Evolutionary conservation across 2,888 invertebrate genomes (phyloP).

Genomic region (Tenthredo mesomela): DNA sequence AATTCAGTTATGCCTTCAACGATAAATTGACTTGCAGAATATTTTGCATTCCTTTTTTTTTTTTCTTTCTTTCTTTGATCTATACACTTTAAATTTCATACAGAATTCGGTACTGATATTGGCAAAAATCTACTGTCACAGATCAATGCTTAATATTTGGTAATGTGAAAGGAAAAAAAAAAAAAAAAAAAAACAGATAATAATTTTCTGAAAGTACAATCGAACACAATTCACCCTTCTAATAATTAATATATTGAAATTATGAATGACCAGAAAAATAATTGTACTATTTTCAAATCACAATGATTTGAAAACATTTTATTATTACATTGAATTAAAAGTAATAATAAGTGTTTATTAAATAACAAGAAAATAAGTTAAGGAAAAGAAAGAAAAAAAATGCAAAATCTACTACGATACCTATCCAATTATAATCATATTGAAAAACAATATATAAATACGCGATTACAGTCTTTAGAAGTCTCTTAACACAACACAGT

Average conservation of each 20-base stretch:
- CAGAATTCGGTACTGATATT: not conserved
- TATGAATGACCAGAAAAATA: not conserved
- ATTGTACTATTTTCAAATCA: not conserved
- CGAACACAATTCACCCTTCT: too few species aligned
- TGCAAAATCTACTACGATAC: constrained; percentile 29
- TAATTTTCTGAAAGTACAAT: not conserved
- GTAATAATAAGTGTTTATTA: not conserved
- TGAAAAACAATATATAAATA: constrained; percentile 36
- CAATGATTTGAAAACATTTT: not conserved
- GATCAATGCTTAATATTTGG: not conserved
- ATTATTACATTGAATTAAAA: not conserved
- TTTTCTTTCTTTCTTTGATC: too few species aligned
- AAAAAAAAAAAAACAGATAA: not conserved
- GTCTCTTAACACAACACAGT: constrained; percentile 48
- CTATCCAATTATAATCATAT: not conserved
- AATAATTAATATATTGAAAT: not conserved
- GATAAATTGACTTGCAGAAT: constrained; percentile 2
- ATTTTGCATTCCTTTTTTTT: not conserved
- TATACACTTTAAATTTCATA: not conserved
- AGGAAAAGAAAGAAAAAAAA: constrained; percentile 2
- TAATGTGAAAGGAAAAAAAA: not conserved
- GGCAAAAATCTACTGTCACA: not conserved
- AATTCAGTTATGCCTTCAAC: constrained; percentile 34
- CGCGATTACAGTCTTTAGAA: constrained; percentile 49
- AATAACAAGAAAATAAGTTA: too few species aligned